phyloP scores from a whole-genome alignment of 37 sponge, comb jelly and placozoan species.

The Chondrilla cf. caribensis region DNA sequence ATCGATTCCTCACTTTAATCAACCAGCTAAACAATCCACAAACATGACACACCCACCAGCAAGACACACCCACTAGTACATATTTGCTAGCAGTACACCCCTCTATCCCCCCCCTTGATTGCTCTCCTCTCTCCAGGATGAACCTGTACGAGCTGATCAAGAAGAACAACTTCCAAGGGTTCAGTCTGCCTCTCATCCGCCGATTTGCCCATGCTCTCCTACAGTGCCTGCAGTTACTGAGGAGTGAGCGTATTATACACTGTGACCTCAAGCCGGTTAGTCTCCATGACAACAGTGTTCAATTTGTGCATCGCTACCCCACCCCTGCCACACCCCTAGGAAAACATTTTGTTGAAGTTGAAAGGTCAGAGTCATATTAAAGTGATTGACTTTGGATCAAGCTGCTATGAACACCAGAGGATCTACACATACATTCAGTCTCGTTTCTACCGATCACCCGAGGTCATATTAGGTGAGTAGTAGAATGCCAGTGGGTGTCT shows the following conservation, averaged over 20 bases:
- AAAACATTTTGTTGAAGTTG: slow-evolving; percentile 75
- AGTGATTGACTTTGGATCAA: slow-evolving; percentile 92
- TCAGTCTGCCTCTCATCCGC: slow-evolving; percentile 81
- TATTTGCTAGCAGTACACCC: background rate
- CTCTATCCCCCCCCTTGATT: background rate
- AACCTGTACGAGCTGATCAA: slow-evolving; percentile 96
- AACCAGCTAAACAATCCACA: no score
- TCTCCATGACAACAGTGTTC: background rate
- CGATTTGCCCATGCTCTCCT: slow-evolving; percentile 88
- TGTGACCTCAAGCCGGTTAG: slow-evolving; percentile 98
- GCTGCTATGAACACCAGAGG: slow-evolving; percentile 87
- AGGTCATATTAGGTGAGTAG: slow-evolving; percentile 72
- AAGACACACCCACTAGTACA: background rate
- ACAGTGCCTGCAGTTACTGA: slow-evolving; percentile 84
- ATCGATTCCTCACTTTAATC: background rate
- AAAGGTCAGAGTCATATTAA: slow-evolving; percentile 75
- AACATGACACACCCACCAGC: background rate
- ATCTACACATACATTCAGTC: slow-evolving; percentile 93
- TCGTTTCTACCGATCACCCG: slow-evolving; percentile 88
- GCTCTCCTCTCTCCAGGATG: slow-evolving; percentile 50
- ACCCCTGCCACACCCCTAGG: no score
- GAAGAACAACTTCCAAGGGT: slow-evolving; percentile 96
- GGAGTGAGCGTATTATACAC: slow-evolving; percentile 91
- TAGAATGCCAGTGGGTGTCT: background rate
- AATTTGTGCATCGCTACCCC: background rate